Conservation (phyloP, 2,888 invertebrate species). For the Atethmia centrago region DNA sequence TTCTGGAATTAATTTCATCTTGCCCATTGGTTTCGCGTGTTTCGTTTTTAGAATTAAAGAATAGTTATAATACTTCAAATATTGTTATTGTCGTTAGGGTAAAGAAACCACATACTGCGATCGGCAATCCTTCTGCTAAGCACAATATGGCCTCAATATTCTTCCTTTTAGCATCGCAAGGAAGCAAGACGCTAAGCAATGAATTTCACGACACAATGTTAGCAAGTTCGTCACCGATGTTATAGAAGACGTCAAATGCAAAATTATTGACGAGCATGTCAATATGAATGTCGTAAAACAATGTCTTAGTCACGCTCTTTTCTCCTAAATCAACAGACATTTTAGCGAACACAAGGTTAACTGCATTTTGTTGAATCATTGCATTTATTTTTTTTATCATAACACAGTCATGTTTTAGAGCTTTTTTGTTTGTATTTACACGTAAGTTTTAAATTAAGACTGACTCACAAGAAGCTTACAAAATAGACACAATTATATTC, state of each 20-base stretch:
- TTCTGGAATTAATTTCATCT: neutral
- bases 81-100: neutral
- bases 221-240: neutral
- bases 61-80: neutral
- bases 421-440: slow-evolving; percentile 39
- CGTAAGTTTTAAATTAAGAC: slow-evolving; percentile 17
- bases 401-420: slow-evolving; percentile 15
- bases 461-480: slow-evolving; percentile 53
- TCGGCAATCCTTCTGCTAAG: no score
- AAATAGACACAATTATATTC: slow-evolving; percentile 62
- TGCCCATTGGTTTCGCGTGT: neutral
- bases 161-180: neutral
- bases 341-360: slow-evolving; percentile 26
- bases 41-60: neutral
- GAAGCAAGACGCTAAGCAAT: neutral
- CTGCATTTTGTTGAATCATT: slow-evolving; percentile 47
- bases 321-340: slow-evolving; percentile 37
- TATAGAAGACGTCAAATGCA: neutral
- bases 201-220: neutral
- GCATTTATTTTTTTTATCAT: slow-evolving; percentile 32
- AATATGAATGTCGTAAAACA: slow-evolving; percentile 31
- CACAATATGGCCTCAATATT: neutral
- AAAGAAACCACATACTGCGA: neutral
- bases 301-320: slow-evolving; percentile 18
- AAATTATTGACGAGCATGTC: neutral